These are phyloP conservation scores for Microcebus jonahi DNA, from an alignment of 2,113 vertebrate genomes.

Conservation along the genomic window DNA sequence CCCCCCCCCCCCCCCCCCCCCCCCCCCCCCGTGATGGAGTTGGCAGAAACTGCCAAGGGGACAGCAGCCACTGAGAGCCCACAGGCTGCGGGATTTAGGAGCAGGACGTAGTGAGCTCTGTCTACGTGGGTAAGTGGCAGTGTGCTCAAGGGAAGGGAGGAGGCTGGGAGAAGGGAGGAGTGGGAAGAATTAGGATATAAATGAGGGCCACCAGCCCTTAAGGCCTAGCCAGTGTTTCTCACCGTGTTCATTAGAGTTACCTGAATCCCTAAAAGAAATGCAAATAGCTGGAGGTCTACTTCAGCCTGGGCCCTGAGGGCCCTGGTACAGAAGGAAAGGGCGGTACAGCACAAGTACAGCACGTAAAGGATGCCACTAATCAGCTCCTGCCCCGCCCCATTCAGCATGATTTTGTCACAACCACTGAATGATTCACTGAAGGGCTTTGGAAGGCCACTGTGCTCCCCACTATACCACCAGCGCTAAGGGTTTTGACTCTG, in stretches of 20 bases:
- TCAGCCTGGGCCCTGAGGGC: neutral
- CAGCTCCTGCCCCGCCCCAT: neutral
- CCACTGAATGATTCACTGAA: neutral
- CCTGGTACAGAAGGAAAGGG: neutral
- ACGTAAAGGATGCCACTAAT: neutral
- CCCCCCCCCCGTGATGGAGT: conserved; percentile 1
- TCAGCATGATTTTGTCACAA: neutral
- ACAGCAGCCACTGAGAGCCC: accelerated
- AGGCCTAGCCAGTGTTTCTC: neutral
- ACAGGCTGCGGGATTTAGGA: neutral
- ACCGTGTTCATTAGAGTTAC: neutral
- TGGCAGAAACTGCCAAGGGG: neutral
- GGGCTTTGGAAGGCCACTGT: neutral
- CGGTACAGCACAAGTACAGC: neutral
- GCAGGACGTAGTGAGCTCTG: neutral
- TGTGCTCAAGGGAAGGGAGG: neutral
- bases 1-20: too few species aligned
- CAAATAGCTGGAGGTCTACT: neutral
- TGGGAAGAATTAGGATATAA: neutral
- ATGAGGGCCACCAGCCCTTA: neutral
- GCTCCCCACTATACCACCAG: too few species aligned
- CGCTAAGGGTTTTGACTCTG: too few species aligned
- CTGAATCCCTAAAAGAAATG: neutral
- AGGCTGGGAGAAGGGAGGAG: neutral
- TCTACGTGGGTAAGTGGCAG: neutral